These are phyloP conservation scores for Hyperoplus immaculatus DNA, from an alignment of 2,797 vertebrate genomes.

Conservation along the genomic window DNA sequence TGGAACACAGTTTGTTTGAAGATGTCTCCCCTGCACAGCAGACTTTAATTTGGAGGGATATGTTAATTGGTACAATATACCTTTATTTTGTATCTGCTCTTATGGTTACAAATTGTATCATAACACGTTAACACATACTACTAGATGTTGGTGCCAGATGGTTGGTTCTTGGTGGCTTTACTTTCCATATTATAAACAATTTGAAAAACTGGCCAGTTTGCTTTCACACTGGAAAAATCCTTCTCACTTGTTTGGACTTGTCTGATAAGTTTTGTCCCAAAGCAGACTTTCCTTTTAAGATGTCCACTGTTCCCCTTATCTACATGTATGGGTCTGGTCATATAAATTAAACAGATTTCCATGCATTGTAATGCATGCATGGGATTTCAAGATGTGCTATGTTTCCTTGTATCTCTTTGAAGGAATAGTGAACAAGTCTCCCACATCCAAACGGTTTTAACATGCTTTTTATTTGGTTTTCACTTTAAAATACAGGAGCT, in stretches of 20 bases:
- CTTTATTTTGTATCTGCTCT: background rate
- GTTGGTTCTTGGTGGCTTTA: background rate
- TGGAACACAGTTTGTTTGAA: background rate
- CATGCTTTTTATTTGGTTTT: background rate
- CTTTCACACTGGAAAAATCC: constrained; percentile 8
- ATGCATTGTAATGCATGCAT: background rate
- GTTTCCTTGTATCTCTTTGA: background rate
- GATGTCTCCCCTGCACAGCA: background rate
- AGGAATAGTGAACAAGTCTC: background rate
- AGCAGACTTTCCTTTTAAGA: background rate
- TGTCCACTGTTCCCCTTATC: background rate
- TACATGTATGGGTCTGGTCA: background rate
- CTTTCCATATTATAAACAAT: background rate
- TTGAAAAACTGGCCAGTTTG: background rate
- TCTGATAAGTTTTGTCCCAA: constrained; percentile 16
- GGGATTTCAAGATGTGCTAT: background rate
- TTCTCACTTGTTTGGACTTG: background rate
- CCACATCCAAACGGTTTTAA: background rate
- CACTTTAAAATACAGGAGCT: background rate
- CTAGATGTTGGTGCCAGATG: background rate
- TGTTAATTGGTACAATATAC: background rate
- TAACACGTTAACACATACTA: background rate
- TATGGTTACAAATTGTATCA: background rate
- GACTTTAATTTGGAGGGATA: background rate
- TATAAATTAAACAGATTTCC: background rate